Evolutionary conservation across 2,797 vertebrate genomes (phyloP).

Genomic region (Menidia menidia): DNA sequence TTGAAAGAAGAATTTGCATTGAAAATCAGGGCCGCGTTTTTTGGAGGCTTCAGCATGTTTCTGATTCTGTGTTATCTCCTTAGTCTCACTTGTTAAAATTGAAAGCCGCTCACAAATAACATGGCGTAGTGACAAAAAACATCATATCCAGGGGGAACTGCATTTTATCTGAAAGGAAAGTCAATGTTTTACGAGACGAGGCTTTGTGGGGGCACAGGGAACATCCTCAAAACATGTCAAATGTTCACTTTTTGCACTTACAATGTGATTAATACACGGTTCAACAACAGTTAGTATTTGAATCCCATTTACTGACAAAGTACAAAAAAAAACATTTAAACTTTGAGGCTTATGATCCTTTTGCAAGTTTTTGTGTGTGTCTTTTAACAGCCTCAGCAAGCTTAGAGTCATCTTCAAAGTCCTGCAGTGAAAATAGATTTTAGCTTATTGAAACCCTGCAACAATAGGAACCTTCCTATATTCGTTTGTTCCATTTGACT

Average conservation of each 20-base stretch:
- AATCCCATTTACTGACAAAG: slow-evolving; percentile 34
- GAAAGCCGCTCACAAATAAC: too few species aligned
- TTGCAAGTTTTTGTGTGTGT: slow-evolving; percentile 4
- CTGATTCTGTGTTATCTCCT: not conserved
- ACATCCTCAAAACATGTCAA: too few species aligned
- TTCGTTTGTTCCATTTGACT: slow-evolving; percentile 13
- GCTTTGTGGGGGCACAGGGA: too few species aligned
- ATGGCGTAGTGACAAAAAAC: too few species aligned
- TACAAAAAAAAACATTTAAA: slow-evolving; percentile 34
- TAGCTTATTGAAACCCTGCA: slow-evolving; percentile 1
- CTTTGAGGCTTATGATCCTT: slow-evolving; percentile 42
- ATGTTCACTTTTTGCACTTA: too few species aligned
- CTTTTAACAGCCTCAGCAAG: slow-evolving; percentile 2
- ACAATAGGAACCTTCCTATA: slow-evolving; percentile 19
- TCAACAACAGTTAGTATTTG: slow-evolving; percentile 14
- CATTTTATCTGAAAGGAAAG: too few species aligned
- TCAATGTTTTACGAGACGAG: too few species aligned
- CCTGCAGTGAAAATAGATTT: slow-evolving; percentile 17
- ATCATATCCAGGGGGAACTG: too few species aligned
- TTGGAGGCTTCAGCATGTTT: slow-evolving; percentile 1
- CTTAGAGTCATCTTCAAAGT: slow-evolving; percentile 27
- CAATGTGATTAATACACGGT: not conserved
- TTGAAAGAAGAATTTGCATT: not conserved
- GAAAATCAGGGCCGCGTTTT: not conserved
- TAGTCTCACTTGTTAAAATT: not conserved